Conservation (phyloP, 2,797 vertebrate genomes). For the Aulostomus chinensis region DNA sequence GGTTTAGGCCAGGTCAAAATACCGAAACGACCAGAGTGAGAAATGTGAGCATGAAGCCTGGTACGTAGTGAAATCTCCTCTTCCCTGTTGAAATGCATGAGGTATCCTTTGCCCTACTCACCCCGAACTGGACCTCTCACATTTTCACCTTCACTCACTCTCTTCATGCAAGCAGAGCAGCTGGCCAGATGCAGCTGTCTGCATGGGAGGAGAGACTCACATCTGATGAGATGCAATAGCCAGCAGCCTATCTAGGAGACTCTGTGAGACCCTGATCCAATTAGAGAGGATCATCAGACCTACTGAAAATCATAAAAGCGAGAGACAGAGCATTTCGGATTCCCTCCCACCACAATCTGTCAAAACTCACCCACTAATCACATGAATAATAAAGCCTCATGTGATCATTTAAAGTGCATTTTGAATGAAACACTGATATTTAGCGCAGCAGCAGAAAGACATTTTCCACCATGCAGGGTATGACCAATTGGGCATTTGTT, state of each 20-base stretch:
- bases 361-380: not conserved
- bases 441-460: not conserved
- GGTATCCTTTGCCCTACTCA: not conserved
- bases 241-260: not conserved
- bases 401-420: no score
- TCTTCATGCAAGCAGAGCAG: constrained; percentile 1
- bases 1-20: no score
- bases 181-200: not conserved
- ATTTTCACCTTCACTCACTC: not conserved
- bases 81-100: not conserved
- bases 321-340: not conserved
- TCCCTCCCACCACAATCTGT: not conserved
- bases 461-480: no score
- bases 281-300: constrained; percentile 6
- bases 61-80: not conserved
- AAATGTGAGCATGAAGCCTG: no score
- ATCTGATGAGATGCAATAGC: constrained; percentile 1
- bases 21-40: no score
- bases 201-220: not conserved
- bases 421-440: not conserved
- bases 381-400: not conserved
- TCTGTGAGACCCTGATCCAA: constrained; percentile 5
- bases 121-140: not conserved
- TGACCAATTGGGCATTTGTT: no score
- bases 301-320: not conserved